These are phyloP conservation scores for Danio choprae DNA, from an alignment of 2,797 vertebrate species.

Conservation along the genomic window DNA sequence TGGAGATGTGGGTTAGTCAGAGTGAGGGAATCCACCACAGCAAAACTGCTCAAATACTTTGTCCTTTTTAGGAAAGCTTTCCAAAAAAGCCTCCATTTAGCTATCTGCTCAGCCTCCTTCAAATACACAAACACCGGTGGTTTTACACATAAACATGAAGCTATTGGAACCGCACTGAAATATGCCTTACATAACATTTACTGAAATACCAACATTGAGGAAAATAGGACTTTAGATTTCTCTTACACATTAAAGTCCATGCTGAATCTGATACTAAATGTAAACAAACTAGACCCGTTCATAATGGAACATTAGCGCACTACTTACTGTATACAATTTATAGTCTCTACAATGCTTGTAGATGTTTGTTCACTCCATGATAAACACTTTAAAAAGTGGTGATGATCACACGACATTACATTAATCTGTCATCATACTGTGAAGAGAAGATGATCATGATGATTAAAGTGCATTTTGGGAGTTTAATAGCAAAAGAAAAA, in stretches of 20 bases:
- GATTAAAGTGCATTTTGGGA: neutral
- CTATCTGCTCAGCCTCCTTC: constrained; percentile 5
- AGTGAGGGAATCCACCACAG: constrained; percentile 36
- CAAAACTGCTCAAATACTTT: constrained; percentile 74
- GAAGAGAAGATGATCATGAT: neutral
- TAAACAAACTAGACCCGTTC: constrained; percentile 6
- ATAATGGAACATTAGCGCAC: neutral
- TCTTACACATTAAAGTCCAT: constrained; percentile 1
- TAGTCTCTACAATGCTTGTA: neutral
- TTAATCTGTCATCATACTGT: neutral
- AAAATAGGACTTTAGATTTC: constrained; percentile 39
- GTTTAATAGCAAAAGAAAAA: too few species aligned
- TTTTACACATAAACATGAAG: constrained; percentile 51
- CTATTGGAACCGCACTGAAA: constrained; percentile 12
- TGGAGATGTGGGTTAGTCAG: constrained; percentile 45
- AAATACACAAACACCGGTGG: constrained; percentile 55
- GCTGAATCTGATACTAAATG: constrained; percentile 15
- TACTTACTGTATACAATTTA: neutral
- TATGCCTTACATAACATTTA: constrained; percentile 17
- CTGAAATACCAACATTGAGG: constrained; percentile 22
- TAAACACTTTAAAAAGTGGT: neutral
- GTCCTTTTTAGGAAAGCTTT: constrained; percentile 81
- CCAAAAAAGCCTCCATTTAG: constrained; percentile 60
- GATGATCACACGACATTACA: neutral
- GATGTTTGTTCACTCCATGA: neutral